These are phyloP conservation scores for Lepetodrilus schrolli DNA, from an alignment of 2,888 invertebrate species.

Conservation along the genomic window DNA sequence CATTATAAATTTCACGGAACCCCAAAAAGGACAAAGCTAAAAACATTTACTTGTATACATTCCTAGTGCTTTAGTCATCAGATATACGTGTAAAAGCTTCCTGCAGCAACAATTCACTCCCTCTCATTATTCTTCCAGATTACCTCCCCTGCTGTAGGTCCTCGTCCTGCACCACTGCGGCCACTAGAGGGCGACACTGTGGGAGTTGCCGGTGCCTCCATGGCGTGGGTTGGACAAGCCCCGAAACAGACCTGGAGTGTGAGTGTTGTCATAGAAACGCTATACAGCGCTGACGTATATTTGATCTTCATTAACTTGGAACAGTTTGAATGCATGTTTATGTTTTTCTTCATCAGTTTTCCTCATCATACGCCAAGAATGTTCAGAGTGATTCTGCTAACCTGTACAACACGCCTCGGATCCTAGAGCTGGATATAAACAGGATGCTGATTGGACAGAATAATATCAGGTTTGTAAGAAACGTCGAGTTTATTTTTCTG, in stretches of 20 bases:
- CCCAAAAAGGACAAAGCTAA: no score
- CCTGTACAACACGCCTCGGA: constrained; percentile 67
- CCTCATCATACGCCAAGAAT: constrained; percentile 52
- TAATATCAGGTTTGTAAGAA: constrained; percentile 73
- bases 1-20: no score
- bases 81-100: no score
- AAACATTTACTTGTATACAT: no score
- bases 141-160: neutral
- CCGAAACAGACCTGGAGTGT: constrained; percentile 67
- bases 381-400: constrained; percentile 35
- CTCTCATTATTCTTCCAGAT: no score
- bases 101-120: no score
- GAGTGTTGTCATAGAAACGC: no score
- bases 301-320: neutral
- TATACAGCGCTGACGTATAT: no score
- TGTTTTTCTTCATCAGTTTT: constrained; percentile 50
- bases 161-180: constrained; percentile 37
- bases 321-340: neutral
- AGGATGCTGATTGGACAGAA: constrained; percentile 75
- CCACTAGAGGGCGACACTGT: constrained; percentile 52
- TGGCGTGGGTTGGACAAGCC: constrained; percentile 50
- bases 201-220: constrained; percentile 51
- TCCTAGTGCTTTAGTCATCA: no score
- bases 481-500: no score
- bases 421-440: constrained; percentile 74